Percentiles rank a stretch among this genome's conserved stretches.
Evolutionary conservation across 2,888 invertebrate genomes (phyloP).

Genomic region (Cataglyphis albicans): DNA sequence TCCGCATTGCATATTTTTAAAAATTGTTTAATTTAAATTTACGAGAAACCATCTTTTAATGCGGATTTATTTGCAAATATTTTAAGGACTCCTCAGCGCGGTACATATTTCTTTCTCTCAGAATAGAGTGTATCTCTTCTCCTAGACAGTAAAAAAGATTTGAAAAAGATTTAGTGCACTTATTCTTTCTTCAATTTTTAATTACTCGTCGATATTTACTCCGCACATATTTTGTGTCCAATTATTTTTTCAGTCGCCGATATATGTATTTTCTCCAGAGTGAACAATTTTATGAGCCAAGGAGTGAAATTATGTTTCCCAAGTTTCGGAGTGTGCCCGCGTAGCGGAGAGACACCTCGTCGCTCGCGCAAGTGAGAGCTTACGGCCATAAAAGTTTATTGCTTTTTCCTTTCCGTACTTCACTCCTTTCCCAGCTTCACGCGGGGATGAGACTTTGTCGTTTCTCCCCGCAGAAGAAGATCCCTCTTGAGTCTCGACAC

Average conservation of each 20-base stretch:
- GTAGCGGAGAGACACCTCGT: not conserved
- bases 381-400: conserved; percentile 77
- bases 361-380: conserved; percentile 41
- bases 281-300: conserved; percentile 7
- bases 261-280: not conserved
- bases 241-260: not conserved
- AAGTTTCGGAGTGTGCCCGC: conserved; percentile 21
- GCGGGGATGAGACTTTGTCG: conserved; percentile 42
- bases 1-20: not conserved
- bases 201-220: not conserved
- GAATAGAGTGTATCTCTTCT: not conserved
- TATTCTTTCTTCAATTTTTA: not conserved
- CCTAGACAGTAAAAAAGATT: not conserved
- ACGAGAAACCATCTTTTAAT: not conserved
- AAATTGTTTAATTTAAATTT: not conserved
- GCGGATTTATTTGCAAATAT: not conserved
- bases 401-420: conserved; percentile 62
- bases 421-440: conserved; percentile 45
- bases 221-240: not conserved
- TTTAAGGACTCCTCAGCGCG: not conserved
- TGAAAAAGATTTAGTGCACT: not conserved
- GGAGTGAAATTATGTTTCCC: conserved; percentile 22
- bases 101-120: not conserved
- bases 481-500: conserved; percentile 63
- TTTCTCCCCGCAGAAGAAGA: conserved; percentile 54